phyloP scores from a whole-genome alignment of 30 jellyfish, hydroid and myxozoan genomes.

The Pelagia noctiluca region DNA sequence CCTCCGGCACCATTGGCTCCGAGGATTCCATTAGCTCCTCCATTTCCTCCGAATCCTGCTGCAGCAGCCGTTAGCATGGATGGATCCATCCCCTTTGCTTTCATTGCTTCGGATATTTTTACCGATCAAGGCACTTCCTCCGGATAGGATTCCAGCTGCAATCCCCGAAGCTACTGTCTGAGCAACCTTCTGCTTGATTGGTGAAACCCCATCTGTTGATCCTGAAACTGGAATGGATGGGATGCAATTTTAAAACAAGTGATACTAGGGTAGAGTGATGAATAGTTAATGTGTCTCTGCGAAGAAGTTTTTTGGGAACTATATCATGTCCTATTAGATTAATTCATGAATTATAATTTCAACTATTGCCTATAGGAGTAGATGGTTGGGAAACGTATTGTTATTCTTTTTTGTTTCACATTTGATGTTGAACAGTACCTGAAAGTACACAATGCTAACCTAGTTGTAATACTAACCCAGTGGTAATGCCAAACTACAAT shows the following conservation, averaged over 20 bases:
- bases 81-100: constrained; percentile 66
- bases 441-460: too few relatives aligned
- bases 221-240: constrained; percentile 33
- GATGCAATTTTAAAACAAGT: not conserved
- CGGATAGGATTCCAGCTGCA: constrained; percentile 96
- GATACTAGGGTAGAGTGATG: not conserved
- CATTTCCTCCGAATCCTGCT: constrained; percentile 21
- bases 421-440: too few relatives aligned
- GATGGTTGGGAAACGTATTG: too few relatives aligned
- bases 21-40: constrained; percentile 18
- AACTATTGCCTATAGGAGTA: too few relatives aligned
- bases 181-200: constrained; percentile 82
- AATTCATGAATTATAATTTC: too few relatives aligned
- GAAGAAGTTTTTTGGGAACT: not conserved
- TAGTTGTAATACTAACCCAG: too few relatives aligned
- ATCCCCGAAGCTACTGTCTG: constrained; percentile 96
- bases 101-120: constrained; percentile 58
- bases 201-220: constrained; percentile 33
- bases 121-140: constrained; percentile 82
- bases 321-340: too few relatives aligned
- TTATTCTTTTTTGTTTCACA: too few relatives aligned
- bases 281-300: not conserved
- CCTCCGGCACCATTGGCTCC: constrained; percentile 36
- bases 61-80: constrained; percentile 6
- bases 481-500: too few relatives aligned